Conservation (phyloP, 2,113 vertebrate species). For the Pseudolaguvia tuberculata region DNA sequence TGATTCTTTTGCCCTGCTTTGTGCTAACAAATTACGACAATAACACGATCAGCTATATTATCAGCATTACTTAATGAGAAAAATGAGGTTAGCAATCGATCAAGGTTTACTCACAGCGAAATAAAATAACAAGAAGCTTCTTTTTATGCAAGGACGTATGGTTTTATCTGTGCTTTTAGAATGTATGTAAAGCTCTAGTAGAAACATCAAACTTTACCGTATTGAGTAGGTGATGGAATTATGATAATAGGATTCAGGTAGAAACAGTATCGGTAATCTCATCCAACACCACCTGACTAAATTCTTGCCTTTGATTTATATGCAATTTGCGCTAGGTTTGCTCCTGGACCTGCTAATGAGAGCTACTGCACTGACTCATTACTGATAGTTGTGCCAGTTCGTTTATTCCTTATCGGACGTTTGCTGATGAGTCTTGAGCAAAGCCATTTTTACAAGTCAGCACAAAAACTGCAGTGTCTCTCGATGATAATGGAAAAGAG, state of each 20-base stretch:
- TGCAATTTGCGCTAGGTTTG: conserved; percentile 13
- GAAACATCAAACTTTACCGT: not conserved
- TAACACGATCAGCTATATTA: conserved; percentile 20
- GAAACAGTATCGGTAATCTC: conserved; percentile 23
- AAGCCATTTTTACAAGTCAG: conserved; percentile 38
- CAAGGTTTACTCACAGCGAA: conserved; percentile 23
- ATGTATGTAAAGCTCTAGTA: conserved; percentile 7
- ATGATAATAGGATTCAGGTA: conserved; percentile 14
- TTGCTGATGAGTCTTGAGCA: conserved; percentile 37
- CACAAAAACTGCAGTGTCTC: conserved; percentile 16
- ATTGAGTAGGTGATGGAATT: conserved; percentile 1
- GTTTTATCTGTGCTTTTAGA: conserved; percentile 1
- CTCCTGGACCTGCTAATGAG: conserved; percentile 42
- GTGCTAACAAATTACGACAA: conserved; percentile 10
- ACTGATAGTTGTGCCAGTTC: conserved; percentile 32
- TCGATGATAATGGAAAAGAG: conserved; percentile 1
- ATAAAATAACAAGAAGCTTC: conserved; percentile 28
- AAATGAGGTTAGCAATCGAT: conserved; percentile 21
- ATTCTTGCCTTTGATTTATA: conserved; percentile 44
- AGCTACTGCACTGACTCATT: conserved; percentile 38
- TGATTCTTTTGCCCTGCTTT: conserved; percentile 21
- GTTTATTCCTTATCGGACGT: conserved; percentile 27
- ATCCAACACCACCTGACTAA: conserved; percentile 24
- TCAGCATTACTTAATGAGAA: conserved; percentile 27
- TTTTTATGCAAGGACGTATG: not conserved